phyloP scores from a whole-genome alignment of 2,888 invertebrate species.

The Napeogenes inachia region DNA sequence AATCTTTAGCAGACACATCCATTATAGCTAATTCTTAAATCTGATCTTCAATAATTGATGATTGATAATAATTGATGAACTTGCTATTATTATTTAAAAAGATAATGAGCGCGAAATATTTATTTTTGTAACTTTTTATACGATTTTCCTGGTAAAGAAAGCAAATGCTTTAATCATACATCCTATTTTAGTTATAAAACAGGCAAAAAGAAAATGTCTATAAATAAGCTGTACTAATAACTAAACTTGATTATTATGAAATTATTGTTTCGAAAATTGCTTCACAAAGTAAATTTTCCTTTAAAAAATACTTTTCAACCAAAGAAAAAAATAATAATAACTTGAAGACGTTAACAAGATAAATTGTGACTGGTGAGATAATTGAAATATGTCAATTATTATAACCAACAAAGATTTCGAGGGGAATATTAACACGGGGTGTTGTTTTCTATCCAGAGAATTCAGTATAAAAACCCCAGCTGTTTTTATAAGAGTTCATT shows the following conservation, averaged over 20 bases:
- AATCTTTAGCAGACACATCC: constrained; percentile 42
- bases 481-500: constrained; percentile 42
- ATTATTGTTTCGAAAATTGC: constrained; percentile 2
- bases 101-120: constrained; percentile 11
- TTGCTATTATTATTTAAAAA: neutral
- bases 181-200: neutral
- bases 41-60: neutral
- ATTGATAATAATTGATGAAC: neutral
- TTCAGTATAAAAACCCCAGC: constrained; percentile 52
- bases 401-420: constrained; percentile 47
- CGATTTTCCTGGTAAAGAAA: too few relatives aligned
- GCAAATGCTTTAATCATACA: constrained; percentile 3
- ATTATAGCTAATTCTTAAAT: constrained; percentile 25
- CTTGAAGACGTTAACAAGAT: constrained; percentile 45
- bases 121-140: neutral
- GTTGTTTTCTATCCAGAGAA: constrained; percentile 48
- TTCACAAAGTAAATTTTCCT: constrained; percentile 10
- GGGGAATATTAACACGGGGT: constrained; percentile 73
- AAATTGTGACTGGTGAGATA: constrained; percentile 48
- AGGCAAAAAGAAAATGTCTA: too few relatives aligned
- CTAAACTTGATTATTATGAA: neutral
- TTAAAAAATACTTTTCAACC: constrained; percentile 12
- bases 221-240: too few relatives aligned
- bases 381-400: constrained; percentile 72
- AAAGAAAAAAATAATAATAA: constrained; percentile 12